A percentile compares a stretch with the other conserved stretches of the same genome.
Evolutionary conservation across 2,113 vertebrate genomes (phyloP).

Genomic region (Apus apus): DNA sequence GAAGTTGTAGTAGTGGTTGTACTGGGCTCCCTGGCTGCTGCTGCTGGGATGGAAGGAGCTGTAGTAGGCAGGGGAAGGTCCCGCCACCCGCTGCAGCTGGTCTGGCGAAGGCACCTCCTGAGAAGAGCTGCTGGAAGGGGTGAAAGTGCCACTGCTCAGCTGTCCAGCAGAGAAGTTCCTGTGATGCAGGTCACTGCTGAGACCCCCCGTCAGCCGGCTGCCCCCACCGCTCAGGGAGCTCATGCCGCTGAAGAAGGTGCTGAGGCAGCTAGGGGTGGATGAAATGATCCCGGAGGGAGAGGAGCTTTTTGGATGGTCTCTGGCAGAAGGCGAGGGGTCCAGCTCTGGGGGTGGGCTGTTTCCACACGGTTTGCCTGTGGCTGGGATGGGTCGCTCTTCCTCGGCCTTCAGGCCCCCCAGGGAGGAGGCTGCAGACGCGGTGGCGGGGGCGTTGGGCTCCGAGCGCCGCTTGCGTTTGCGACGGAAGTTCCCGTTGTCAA

Average conservation of each 20-base stretch:
- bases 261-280: conserved; percentile 84
- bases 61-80: conserved; percentile 82
- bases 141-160: conserved; percentile 66
- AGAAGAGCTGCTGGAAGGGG: conserved; percentile 57
- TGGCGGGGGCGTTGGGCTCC: conserved; percentile 71
- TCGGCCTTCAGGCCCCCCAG: conserved; percentile 77
- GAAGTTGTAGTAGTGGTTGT: conserved; percentile 90
- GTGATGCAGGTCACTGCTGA: conserved; percentile 79
- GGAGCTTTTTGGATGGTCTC: conserved; percentile 83
- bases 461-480: conserved; percentile 93
- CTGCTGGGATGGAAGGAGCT: conserved; percentile 83
- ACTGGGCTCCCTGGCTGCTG: conserved; percentile 82
- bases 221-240: conserved; percentile 74
- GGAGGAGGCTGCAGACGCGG: background rate
- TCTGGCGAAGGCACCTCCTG: conserved; percentile 66
- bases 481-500: conserved; percentile 97
- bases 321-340: conserved; percentile 83
- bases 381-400: conserved; percentile 72
- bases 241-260: conserved; percentile 92
- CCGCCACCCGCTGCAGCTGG: conserved; percentile 62
- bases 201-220: conserved; percentile 51
- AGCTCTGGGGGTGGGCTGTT: conserved; percentile 81
- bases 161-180: conserved; percentile 75
- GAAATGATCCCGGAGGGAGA: conserved; percentile 79
- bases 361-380: conserved; percentile 57